Conservation (phyloP, 35 echinoderm and acorn worm genomes). For the Apostichopus californicus region DNA sequence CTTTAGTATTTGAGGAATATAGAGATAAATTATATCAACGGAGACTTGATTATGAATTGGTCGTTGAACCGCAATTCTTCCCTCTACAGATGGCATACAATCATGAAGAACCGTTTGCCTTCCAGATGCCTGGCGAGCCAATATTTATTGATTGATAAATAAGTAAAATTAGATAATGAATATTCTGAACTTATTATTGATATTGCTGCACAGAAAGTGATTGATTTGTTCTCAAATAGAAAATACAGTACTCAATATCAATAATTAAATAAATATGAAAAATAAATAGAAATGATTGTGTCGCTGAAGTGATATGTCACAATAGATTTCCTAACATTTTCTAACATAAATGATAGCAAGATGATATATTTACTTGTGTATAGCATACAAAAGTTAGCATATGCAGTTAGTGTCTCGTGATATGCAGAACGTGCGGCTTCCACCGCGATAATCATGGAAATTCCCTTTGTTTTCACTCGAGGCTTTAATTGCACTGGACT, state of each 20-base stretch:
- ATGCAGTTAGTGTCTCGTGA: too few species aligned
- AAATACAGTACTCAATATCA: neutral
- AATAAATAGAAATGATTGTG: too few species aligned
- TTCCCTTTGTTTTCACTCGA: too few species aligned
- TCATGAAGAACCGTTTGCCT: conserved; percentile 16
- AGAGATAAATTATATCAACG: conserved; percentile 39
- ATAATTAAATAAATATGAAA: neutral
- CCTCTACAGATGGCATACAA: conserved; percentile 63
- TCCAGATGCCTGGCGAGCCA: neutral
- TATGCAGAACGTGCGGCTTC: too few species aligned
- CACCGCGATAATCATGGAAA: too few species aligned
- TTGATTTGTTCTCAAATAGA: neutral
- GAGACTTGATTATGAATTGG: conserved; percentile 68
- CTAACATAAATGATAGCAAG: too few species aligned
- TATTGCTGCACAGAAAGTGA: neutral
- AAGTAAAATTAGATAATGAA: neutral
- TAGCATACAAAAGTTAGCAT: too few species aligned
- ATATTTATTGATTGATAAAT: neutral
- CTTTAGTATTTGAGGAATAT: conserved; percentile 75
- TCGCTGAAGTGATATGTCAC: too few species aligned
- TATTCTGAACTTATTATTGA: neutral
- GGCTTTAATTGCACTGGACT: too few species aligned
- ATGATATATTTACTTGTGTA: too few species aligned
- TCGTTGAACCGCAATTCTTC: conserved; percentile 78
- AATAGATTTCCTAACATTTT: too few species aligned